Percentiles rank a stretch among this genome's conserved stretches.
These are phyloP conservation scores for Acropternis orthonyx DNA, from an alignment of 2,797 vertebrate genomes.

Conservation along the genomic window DNA sequence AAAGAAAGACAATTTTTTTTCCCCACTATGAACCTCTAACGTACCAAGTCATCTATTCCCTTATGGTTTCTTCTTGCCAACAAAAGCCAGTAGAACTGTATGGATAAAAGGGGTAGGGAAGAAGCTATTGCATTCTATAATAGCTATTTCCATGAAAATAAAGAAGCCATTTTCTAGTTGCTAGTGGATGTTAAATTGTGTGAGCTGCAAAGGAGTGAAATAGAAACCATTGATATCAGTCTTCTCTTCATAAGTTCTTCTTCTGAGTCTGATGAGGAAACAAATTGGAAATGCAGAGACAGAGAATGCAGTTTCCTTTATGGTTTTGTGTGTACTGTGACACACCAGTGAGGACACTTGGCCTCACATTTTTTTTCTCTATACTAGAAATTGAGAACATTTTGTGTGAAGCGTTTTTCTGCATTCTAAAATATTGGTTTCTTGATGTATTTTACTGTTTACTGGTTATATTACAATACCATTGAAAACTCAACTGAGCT, in stretches of 20 bases:
- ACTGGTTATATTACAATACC: background rate
- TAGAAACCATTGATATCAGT: background rate
- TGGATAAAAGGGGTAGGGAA: background rate
- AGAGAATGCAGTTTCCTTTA: background rate
- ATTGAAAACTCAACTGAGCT: background rate
- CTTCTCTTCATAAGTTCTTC: background rate
- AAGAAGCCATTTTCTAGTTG: background rate
- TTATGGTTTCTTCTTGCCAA: background rate
- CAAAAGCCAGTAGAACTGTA: background rate
- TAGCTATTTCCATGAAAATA: background rate
- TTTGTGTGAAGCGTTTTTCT: background rate
- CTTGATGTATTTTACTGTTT: background rate
- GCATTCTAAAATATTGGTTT: background rate
- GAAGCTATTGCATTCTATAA: background rate
- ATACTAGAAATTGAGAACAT: background rate
- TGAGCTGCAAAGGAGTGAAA: background rate
- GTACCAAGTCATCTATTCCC: background rate
- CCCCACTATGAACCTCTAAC: background rate
- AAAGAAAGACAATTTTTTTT: background rate
- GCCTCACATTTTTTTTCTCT: background rate
- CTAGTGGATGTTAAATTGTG: background rate
- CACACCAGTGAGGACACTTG: accelerated
- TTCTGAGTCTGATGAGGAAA: background rate
- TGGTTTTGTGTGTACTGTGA: background rate
- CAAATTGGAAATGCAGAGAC: background rate